Base-by-base conservation (phyloP, 1,140 invertebrate genomes). In the Drosophila sechellia region DNA sequence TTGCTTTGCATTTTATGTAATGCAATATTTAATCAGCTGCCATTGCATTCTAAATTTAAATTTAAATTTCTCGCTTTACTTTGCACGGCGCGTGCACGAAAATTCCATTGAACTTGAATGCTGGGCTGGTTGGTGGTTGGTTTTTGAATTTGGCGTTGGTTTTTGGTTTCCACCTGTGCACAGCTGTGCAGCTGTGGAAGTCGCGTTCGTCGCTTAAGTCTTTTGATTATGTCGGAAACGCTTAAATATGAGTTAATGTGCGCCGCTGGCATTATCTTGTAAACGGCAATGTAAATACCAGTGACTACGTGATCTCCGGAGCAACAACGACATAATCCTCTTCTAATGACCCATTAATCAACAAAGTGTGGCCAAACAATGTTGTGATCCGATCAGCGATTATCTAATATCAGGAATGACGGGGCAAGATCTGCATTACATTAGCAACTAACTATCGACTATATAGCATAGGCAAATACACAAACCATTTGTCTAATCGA, bases 171-270 rank as follows among this genome's bases (percentile, higher is more conserved):
- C 58, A 48, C 52, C 52, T 59, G 64, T 68, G 79, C 69, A 78
- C n/a, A n/a, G n/a, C n/a, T n/a, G n/a, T n/a, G n/a, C n/a, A n/a
- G n/a, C n/a, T n/a, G n/a, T n/a, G 74, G 79, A 83, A 83, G 77
- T 83, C 75, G 77, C 73, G 83, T 87, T 86, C 64, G 83, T 61
- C 46, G 79, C 79, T 87, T 87, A 76, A 87, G 83, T 89, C 84
- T 87, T 83, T 87, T 81, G 79, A 66, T 75, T 66, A 58, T 70
- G 64, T 77, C 74, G 63, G 63, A 77, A 77, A 56, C 39, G 35
- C 49, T 63, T 12, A 40, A 63, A 42, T 75, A 57, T 58, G 46
- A 74, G 55, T 57, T 75, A 74, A 57, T 75, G 49, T 61, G 64
- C 49, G 66, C 25, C 42, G 48, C 60, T 73, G 34, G 61, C 43